Base-by-base conservation (phyloP, 2,797 vertebrate genomes). In the Esox masquinongy region DNA sequence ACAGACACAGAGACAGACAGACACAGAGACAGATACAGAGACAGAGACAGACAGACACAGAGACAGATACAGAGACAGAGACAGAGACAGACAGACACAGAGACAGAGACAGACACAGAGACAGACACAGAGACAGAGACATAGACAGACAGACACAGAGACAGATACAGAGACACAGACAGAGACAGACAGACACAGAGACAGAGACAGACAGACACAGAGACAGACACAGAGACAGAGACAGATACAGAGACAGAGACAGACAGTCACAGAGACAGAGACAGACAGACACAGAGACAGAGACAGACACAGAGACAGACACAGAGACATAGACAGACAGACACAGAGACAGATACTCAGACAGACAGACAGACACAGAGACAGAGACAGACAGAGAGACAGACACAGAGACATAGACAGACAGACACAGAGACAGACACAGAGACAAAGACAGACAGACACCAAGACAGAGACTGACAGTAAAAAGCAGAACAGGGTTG, bases 401-500 rank as follows among this genome's bases (percentile, higher is more conserved):
- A 26, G 15, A 17, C 22, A 17, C 22, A 71, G 49, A n/a, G n/a
- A n/a, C n/a, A n/a, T n/a, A n/a, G n/a, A n/a, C n/a, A n/a, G n/a
- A n/a, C n/a, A n/a, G n/a, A n/a, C n/a, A n/a, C n/a, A n/a, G n/a
- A 16, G 22, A 9, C 11, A 31, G 29, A 31, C 29, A 3, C 3
- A 31, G 81, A 63, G 43, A 47, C 47, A 49, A 5, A 47, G 47
- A 31, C 12, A 15, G 47, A 49, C 47, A 49, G 47, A 3, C n/a
- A n/a, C n/a, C n/a, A n/a, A n/a, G n/a, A 47, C 47, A 49, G 43
- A 47, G 47, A 31, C 12, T 15, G 47, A 49, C 47, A 49, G 47
- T 15, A 49, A 15, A 49, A 12, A 50, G 14, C 29, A 93, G 86
- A 89, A 88, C 86, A 89, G 86, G 3, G 17, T 5, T 14, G 29